Base-by-base conservation (phyloP, 2,113 vertebrate species). In the Microcebus tavaratra region DNA sequence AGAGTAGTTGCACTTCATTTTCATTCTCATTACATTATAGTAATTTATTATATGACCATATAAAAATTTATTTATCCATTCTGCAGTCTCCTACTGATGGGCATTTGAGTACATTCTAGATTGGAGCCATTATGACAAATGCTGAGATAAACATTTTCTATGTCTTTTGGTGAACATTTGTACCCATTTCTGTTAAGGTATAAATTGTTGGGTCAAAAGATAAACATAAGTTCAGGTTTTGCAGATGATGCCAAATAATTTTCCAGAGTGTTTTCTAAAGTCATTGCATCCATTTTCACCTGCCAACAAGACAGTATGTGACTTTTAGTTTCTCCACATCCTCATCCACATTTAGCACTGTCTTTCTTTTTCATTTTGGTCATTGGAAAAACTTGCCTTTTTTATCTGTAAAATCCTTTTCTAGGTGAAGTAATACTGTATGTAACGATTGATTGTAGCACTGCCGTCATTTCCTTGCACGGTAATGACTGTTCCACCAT, bases 321-420 rank as follows among this genome's bases (percentile, higher is more conserved):
- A 81, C 53, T 90, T 92, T 65, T 76, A 57, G 0, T 83, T 90
- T 36, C 23, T 63, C 42, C 67, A 42, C 27, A 57, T 36, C 14
- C 29, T 90, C 36, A 75, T 25, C 25, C 20, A 63, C 4, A 72
- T 45, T 29, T 90, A 23, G 7, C 80, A 79, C 55, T 76, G 12
- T 7, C 27, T 75, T 85, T 92, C 63, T 81, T 80, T 91, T 67
- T 85, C 50, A 76, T 93, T 84, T 73, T 90, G 34, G 61, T 94
- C 13, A 55, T 80, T 96, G 25, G 10, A 82, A 4, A 80, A 96
- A 27, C 15, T 88, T 95, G 23, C 8, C 59, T 81, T 85, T 67
- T 75, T 68, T 29, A 80, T 78, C 48, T 61, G 53, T 81, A 8
- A 80, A 91, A n/a, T 68, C 6, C 13, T 86, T 91, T 88, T 68